Base-by-base conservation (phyloP, 2,797 vertebrate species). In the Australoheros facetus region DNA sequence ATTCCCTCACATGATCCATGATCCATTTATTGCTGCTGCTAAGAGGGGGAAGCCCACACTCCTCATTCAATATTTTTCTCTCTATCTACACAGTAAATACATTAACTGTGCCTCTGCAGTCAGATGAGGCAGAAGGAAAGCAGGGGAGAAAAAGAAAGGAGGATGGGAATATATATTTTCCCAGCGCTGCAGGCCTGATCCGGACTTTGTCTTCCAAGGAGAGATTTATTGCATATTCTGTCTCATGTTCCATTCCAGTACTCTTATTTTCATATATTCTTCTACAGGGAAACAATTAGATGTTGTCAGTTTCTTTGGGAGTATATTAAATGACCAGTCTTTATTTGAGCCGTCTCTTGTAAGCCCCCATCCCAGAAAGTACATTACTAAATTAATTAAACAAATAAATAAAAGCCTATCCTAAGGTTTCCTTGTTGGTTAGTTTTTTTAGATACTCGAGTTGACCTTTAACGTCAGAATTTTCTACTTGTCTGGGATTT, bases 101-200 rank as follows among this genome's bases (percentile, higher is more conserved):
- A 66, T 66, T 12, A 12, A 28, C 28, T 66, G 28, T 0, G 30
- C 28, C 19, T 9, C 66, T 64, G 75, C 75, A 74, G 80, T 77
- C 56, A 56, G 70, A 79, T 17, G 73, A 79, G 56, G 39, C 26
- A 71, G 39, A 42, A 77, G 14, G 66, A 80, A n/a, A 37, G 28
- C 37, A 21, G 42, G 9, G 34, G 32, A 37, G 34, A 56, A 51
- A 62, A 4, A 71, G 21, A 78, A 72, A 74, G 23, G 37, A 45
- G 60, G 60, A 39, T 4, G 7, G 56, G 62, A 75, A 81, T 78
- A 73, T 73, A 83, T 79, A 66, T 78, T 76, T 72, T 58, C 9
- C 56, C 28, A 37, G 23, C 55, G 72, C 78, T 78, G 77, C 87
- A 85, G 78, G 84, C 59, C 59, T 75, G 75, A 83, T 70, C 34